Evolutionary conservation across 2,797 vertebrate genomes (phyloP).

Genomic region (Echeneis naucrates): DNA sequence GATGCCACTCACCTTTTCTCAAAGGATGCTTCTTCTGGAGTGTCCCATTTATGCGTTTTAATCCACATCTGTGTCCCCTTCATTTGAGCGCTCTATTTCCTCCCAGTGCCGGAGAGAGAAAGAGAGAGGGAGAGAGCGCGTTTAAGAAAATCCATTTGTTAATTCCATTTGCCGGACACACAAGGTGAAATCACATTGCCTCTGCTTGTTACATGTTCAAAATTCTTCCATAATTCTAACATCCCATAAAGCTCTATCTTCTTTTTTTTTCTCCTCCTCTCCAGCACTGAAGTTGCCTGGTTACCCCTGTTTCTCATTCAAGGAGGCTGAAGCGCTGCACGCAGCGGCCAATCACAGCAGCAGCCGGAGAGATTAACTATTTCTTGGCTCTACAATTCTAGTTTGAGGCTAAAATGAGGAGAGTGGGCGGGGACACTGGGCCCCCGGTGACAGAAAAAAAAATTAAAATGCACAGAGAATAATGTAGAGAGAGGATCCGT

Average conservation of each 20-base stretch:
- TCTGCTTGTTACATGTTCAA: slow-evolving; percentile 49
- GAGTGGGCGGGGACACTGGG: slow-evolving; percentile 80
- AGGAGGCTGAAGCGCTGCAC: slow-evolving; percentile 77
- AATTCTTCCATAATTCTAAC: slow-evolving; percentile 57
- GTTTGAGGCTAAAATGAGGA: slow-evolving; percentile 77
- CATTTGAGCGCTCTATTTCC: slow-evolving; percentile 73
- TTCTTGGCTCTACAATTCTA: slow-evolving; percentile 82
- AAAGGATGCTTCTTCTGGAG: slow-evolving; percentile 53
- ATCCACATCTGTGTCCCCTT: slow-evolving; percentile 79
- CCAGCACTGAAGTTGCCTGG: slow-evolving; percentile 83
- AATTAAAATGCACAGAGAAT: slow-evolving; percentile 83
- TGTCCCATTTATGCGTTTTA: slow-evolving; percentile 79
- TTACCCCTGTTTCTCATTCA: slow-evolving; percentile 84
- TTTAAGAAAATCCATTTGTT: slow-evolving; percentile 79
- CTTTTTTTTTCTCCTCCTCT: slow-evolving; percentile 49
- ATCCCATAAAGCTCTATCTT: slow-evolving; percentile 51
- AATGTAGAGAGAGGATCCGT: slow-evolving; percentile 69
- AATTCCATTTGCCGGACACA: slow-evolving; percentile 77
- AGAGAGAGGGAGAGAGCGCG: slow-evolving; percentile 51
- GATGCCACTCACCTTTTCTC: slow-evolving; percentile 75
- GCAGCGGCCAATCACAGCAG: slow-evolving; percentile 83
- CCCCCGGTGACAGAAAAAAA: slow-evolving; percentile 72
- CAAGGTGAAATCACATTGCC: slow-evolving; percentile 74
- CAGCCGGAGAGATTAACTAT: slow-evolving; percentile 83
- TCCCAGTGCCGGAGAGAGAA: slow-evolving; percentile 43